Percentiles rank a stretch among this genome's conserved stretches.
Evolutionary conservation across 2,113 vertebrate genomes (phyloP).

Genomic region (Oncorhynchus nerka): DNA sequence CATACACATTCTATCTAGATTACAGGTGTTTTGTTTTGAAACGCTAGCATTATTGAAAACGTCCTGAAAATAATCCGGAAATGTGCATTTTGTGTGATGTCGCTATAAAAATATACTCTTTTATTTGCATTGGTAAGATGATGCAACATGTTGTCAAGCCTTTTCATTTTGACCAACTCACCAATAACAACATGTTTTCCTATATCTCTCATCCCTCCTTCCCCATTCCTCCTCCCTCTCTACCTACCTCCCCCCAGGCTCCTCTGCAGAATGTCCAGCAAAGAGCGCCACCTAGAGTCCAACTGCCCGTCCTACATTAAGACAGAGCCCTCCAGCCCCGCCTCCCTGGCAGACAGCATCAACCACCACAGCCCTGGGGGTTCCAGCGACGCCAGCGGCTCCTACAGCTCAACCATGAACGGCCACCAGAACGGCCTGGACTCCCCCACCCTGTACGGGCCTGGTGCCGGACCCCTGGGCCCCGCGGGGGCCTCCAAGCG

Average conservation of each 20-base stretch:
- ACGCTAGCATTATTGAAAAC: no score
- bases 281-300: conserved; percentile 99
- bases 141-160: no score
- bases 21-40: no score
- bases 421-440: conserved; percentile 98
- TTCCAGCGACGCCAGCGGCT: conserved; percentile 98
- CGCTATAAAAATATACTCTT: no score
- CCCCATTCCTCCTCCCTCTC: not conserved
- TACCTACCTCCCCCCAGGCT: conserved; percentile 77
- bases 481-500: conserved; percentile 90
- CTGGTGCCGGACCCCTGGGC: conserved; percentile 82
- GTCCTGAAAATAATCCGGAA: no score
- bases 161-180: no score
- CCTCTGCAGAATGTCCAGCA: conserved; percentile 99
- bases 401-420: conserved; percentile 99
- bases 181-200: not conserved
- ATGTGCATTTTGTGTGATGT: no score
- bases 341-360: conserved; percentile 98
- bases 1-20: not conserved
- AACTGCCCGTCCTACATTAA: conserved; percentile 99
- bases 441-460: conserved; percentile 95
- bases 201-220: conserved; percentile 10
- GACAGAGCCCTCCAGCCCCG: conserved; percentile 99
- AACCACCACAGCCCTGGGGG: conserved; percentile 99
- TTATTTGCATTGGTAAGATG: no score